Conservation (phyloP, 2,797 vertebrate genomes). For the Eurystomus glaucurus region DNA sequence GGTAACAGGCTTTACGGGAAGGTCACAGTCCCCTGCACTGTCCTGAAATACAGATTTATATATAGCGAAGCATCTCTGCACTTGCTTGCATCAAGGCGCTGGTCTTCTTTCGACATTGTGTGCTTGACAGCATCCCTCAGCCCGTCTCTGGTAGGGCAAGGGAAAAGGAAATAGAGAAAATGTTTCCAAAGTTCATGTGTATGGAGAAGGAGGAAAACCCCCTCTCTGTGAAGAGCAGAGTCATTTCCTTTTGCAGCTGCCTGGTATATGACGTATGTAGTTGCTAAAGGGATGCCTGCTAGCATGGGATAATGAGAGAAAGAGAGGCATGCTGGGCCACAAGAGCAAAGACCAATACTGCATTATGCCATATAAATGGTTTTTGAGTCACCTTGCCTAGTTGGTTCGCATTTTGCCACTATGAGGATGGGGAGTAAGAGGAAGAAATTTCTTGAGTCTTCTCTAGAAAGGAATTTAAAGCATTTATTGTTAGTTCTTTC, state of each 20-base stretch:
- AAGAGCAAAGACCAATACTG: neutral
- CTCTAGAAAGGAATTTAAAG: neutral
- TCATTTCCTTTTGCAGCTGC: neutral
- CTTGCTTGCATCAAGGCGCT: neutral
- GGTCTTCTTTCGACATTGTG: neutral
- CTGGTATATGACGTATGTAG: fast-evolving
- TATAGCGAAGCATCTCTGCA: neutral
- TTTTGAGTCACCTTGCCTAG: neutral
- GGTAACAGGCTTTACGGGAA: neutral
- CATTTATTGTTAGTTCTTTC: neutral
- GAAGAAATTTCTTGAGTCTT: neutral
- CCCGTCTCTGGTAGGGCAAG: neutral
- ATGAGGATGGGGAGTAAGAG: neutral
- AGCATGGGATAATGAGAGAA: neutral
- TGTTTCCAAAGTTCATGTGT: neutral
- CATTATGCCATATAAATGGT: neutral
- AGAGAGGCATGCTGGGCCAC: neutral
- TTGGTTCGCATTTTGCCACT: neutral
- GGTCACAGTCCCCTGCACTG: neutral
- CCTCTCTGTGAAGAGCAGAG: neutral
- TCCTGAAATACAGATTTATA: neutral
- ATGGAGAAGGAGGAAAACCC: neutral
- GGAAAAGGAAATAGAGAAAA: neutral
- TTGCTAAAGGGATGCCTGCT: neutral
- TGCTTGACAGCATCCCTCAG: neutral